A percentile compares a stretch with the other conserved stretches of the same genome.
phyloP scores from a whole-genome alignment of 1,140 invertebrate genomes.

The Myzus persicae region DNA sequence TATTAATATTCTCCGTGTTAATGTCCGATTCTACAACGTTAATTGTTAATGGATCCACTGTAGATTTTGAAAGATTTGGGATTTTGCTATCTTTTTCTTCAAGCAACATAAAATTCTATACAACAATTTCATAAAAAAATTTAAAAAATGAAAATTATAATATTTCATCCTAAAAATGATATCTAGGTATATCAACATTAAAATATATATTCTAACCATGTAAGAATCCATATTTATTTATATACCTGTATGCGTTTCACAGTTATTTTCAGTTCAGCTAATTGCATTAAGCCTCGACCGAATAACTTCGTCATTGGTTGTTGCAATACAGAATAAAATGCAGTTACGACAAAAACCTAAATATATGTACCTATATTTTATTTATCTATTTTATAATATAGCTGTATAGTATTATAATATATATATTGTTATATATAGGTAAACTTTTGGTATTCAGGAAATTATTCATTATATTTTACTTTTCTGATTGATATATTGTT shows the following conservation, averaged over 20 bases:
- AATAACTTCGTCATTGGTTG: constrained; percentile 78
- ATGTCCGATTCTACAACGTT: not conserved
- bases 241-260: constrained; percentile 69
- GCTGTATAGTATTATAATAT: too few relatives aligned
- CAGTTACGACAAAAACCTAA: constrained; percentile 76
- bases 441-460: too few relatives aligned
- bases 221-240: not conserved
- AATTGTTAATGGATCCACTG: not conserved
- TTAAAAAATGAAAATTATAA: constrained; percentile 64
- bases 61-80: not conserved
- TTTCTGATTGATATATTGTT: constrained; percentile 78
- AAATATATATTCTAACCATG: not conserved
- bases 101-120: constrained; percentile 75
- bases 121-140: constrained; percentile 69
- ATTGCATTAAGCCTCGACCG: constrained; percentile 70
- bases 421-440: too few relatives aligned
- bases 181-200: not conserved
- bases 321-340: constrained; percentile 75
- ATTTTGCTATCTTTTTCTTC: constrained; percentile 68
- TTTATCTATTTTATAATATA: constrained; percentile 67
- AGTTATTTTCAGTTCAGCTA: constrained; percentile 72
- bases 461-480: not conserved
- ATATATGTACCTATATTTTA: constrained; percentile 71
- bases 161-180: too few relatives aligned
- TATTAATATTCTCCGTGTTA: constrained; percentile 63